Percentiles rank a stretch among this genome's conserved stretches.
Evolutionary conservation across 2,113 vertebrate species (phyloP).

Genomic region (Australoheros scitulus): DNA sequence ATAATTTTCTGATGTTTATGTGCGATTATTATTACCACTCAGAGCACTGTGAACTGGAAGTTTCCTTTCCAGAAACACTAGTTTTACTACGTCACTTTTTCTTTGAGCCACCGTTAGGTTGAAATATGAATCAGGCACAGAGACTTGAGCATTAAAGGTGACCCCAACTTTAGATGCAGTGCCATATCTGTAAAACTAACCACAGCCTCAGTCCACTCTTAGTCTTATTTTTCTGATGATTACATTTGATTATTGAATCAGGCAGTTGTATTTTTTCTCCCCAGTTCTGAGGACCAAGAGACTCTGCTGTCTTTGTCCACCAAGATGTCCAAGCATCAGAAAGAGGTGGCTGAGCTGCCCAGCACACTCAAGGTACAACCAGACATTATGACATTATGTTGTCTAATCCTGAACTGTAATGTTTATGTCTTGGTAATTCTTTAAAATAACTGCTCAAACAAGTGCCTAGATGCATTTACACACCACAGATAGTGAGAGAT

Average conservation of each 20-base stretch:
- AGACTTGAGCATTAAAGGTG: too few relatives aligned
- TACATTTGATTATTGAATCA: background rate
- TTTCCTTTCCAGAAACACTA: background rate
- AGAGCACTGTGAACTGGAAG: too few relatives aligned
- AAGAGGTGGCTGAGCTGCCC: slow-evolving; percentile 82
- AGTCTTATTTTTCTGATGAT: background rate
- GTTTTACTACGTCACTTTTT: background rate
- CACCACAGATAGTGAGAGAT: background rate
- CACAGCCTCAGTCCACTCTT: background rate
- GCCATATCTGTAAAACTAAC: rapidly evolving
- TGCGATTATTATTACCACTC: background rate
- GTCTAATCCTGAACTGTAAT: too few relatives aligned
- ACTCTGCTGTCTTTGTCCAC: slow-evolving; percentile 85
- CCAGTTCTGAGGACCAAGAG: slow-evolving; percentile 69
- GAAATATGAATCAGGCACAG: background rate
- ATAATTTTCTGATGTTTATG: background rate
- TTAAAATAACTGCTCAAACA: too few relatives aligned
- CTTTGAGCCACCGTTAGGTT: background rate
- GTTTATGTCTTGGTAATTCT: too few relatives aligned
- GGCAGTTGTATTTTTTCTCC: background rate
- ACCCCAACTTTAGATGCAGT: too few relatives aligned
- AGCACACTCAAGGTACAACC: slow-evolving; percentile 73
- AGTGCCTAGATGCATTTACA: too few relatives aligned
- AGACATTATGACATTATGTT: background rate
- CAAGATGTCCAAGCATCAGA: slow-evolving; percentile 83